Conservation (phyloP, 2,113 vertebrate genomes). For the Meriones unguiculatus region DNA sequence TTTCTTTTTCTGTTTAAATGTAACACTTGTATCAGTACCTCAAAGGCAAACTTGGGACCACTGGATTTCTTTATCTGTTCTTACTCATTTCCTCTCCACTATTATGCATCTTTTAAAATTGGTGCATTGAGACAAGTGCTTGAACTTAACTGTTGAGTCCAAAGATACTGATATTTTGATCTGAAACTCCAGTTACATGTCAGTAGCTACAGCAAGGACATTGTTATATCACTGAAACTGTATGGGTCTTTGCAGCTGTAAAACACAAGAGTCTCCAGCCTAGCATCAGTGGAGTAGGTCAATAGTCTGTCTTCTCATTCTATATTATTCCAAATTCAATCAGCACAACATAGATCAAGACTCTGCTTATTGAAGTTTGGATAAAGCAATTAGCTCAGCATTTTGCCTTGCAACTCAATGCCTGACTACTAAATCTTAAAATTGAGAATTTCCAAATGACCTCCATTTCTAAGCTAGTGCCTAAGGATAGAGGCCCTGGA, state of each 20-base stretch:
- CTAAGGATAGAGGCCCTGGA: not conserved
- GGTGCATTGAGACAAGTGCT: not conserved
- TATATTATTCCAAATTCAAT: not conserved
- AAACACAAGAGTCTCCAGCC: not conserved
- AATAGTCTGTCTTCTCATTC: not conserved
- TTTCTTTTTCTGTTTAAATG: not conserved
- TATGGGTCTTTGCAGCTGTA: not conserved
- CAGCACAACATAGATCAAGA: not conserved
- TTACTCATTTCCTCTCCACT: not conserved
- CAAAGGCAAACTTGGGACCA: not conserved
- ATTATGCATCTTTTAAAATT: not conserved
- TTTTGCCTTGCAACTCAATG: not conserved
- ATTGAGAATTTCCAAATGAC: not conserved
- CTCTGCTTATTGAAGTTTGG: not conserved
- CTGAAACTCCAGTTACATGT: not conserved
- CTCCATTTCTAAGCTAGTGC: not conserved
- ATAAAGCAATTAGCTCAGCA: not conserved
- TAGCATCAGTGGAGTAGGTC: not conserved
- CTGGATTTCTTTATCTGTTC: not conserved
- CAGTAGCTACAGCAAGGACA: not conserved
- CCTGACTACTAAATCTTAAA: not conserved
- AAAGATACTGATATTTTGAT: not conserved
- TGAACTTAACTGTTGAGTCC: not conserved
- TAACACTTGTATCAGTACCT: not conserved
- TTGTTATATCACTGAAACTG: not conserved